These are phyloP conservation scores for Deladenus siricidicola DNA, from an alignment of 2,888 invertebrate species.

Conservation along the genomic window DNA sequence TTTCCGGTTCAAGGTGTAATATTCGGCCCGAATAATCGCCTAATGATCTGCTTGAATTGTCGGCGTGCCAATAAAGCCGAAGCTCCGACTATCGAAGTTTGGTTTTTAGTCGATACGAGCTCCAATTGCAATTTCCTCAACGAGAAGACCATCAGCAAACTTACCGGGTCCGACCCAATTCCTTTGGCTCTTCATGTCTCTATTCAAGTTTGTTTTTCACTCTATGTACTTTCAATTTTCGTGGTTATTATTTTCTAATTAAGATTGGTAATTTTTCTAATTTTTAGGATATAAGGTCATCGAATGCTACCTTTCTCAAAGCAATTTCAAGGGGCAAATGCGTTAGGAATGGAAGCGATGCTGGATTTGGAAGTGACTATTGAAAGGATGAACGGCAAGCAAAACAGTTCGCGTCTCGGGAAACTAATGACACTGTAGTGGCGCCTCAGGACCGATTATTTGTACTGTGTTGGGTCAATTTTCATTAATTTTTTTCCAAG, in stretches of 20 bases:
- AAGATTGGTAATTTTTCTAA: background rate
- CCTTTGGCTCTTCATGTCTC: no score
- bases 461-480: no score
- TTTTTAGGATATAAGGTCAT: slow-evolving; percentile 29
- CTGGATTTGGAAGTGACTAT: slow-evolving; percentile 22
- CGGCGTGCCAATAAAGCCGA: slow-evolving; percentile 7
- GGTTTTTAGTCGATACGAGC: slow-evolving; percentile 19
- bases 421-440: no score
- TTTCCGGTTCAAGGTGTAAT: slow-evolving; percentile 15
- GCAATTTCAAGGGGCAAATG: slow-evolving; percentile 24
- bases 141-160: slow-evolving; percentile 16
- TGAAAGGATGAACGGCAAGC: no score
- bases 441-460: no score
- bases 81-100: slow-evolving; percentile 6
- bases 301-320: slow-evolving; percentile 26
- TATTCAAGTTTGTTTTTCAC: slow-evolving; percentile 24
- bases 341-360: slow-evolving; percentile 26
- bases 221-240: no score
- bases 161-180: background rate
- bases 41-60: slow-evolving; percentile 11
- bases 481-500: no score
- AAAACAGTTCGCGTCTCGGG: no score
- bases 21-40: background rate
- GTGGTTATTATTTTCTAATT: no score
- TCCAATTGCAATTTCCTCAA: slow-evolving; percentile 26